Evolutionary conservation across 2,797 vertebrate genomes (phyloP).

Genomic region (Silurus lanzhouensis): DNA sequence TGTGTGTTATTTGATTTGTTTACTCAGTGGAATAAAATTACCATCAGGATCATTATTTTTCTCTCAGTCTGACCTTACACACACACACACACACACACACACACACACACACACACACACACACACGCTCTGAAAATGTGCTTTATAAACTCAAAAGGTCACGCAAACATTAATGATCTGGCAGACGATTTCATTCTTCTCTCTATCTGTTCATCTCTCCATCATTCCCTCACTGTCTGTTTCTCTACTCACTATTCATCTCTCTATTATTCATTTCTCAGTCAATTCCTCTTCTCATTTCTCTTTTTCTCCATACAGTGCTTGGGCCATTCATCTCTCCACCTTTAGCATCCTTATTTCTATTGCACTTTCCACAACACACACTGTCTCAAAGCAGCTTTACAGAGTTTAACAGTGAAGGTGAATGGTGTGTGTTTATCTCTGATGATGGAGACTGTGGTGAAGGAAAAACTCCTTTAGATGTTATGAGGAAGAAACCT

Average conservation of each 20-base stretch:
- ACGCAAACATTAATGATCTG: not conserved
- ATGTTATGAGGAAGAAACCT: no score
- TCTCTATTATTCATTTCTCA: not conserved
- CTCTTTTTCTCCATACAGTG: not conserved
- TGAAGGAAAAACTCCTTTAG: no score
- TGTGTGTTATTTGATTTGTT: slow-evolving; percentile 34
- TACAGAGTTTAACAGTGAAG: no score
- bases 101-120: slow-evolving; percentile 1
- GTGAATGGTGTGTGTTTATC: no score
- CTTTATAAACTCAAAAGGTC: not conserved
- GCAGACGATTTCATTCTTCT: not conserved
- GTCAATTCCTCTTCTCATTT: not conserved
- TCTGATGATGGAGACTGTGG: no score
- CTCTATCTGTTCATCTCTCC: not conserved
- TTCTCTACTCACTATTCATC: not conserved
- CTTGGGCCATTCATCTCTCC: not conserved
- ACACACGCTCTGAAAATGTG: not conserved
- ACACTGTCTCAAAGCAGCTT: no score
- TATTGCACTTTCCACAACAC: no score
- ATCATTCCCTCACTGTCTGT: not conserved
- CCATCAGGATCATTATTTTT: slow-evolving; percentile 16
- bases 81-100: not conserved
- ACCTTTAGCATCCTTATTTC: no score
- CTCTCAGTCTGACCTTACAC: not conserved
- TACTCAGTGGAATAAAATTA: slow-evolving; percentile 32